These are phyloP conservation scores for Phylloscopus trochilus DNA, from an alignment of 2,113 vertebrate species.

Conservation along the genomic window DNA sequence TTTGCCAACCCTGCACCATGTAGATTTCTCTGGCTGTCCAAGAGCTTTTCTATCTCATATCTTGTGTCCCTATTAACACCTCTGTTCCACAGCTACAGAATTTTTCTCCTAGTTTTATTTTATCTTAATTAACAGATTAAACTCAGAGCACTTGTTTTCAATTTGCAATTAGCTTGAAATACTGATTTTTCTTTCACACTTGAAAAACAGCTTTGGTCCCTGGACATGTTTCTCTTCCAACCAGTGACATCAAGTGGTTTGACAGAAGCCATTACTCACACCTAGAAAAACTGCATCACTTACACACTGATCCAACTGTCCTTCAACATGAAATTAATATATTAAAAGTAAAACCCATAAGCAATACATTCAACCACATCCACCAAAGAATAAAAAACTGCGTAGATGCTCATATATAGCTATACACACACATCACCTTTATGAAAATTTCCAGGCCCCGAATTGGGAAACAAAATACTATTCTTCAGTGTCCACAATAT, in stretches of 20 bases:
- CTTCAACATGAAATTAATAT: not conserved
- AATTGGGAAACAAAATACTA: not conserved
- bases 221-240: not conserved
- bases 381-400: not conserved
- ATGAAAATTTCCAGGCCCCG: not conserved
- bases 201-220: not conserved
- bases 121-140: not conserved
- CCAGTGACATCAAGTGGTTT: not conserved
- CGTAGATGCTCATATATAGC: not conserved
- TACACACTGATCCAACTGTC: not conserved
- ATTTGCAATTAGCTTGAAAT: not conserved
- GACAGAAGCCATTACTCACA: not conserved
- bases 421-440: not conserved
- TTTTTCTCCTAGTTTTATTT: not conserved
- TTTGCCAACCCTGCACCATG: not conserved
- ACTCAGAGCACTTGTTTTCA: not conserved
- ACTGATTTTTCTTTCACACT: not conserved
- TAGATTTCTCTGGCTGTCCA: not conserved
- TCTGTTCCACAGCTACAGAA: not conserved
- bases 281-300: not conserved
- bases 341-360: not conserved
- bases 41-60: not conserved
- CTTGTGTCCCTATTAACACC: not conserved
- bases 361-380: not conserved
- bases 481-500: not conserved